phyloP scores from a whole-genome alignment of 2,888 invertebrate species.

The Bombyx huttoni region DNA sequence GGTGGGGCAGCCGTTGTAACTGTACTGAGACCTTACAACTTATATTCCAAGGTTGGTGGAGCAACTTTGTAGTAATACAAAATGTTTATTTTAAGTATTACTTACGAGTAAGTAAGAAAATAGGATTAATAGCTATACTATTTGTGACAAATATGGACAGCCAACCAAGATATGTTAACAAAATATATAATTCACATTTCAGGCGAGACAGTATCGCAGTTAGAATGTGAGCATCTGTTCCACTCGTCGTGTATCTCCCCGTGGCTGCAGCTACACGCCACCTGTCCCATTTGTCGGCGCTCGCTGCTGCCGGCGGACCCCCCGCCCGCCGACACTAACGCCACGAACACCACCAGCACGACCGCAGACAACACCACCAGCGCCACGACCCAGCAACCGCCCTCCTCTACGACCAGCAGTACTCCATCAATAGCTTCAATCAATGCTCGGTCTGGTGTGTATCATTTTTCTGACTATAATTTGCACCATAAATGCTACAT shows the following conservation, averaged over 20 bases:
- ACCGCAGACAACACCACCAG: slow-evolving; percentile 2
- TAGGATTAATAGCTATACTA: too few species aligned
- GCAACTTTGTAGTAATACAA: too few species aligned
- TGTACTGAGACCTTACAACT: too few species aligned
- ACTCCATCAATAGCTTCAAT: slow-evolving; percentile 2
- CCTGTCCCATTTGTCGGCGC: slow-evolving; percentile 94
- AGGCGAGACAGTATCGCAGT: slow-evolving; percentile 81
- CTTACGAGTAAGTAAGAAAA: too few species aligned
- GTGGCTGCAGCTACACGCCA: slow-evolving; percentile 96
- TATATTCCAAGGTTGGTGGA: too few species aligned
- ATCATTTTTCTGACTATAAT: too few species aligned
- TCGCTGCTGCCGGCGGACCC: slow-evolving; percentile 32
- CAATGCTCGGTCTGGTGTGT: neutral
- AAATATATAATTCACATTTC: slow-evolving; percentile 13
- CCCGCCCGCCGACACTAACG: slow-evolving; percentile 8
- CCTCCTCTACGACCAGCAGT: slow-evolving; percentile 3
- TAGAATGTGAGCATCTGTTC: slow-evolving; percentile 92
- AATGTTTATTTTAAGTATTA: too few species aligned
- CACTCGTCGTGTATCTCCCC: slow-evolving; percentile 94
- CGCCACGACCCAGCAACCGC: slow-evolving; percentile 8
- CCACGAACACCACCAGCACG: slow-evolving; percentile 4
- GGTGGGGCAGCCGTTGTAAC: too few species aligned
- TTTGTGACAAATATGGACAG: too few species aligned
- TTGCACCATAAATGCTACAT: too few species aligned
- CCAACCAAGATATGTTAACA: too few species aligned